Evolutionary conservation across 1,140 invertebrate genomes (phyloP).

Genomic region (Caerostris extrusa): DNA sequence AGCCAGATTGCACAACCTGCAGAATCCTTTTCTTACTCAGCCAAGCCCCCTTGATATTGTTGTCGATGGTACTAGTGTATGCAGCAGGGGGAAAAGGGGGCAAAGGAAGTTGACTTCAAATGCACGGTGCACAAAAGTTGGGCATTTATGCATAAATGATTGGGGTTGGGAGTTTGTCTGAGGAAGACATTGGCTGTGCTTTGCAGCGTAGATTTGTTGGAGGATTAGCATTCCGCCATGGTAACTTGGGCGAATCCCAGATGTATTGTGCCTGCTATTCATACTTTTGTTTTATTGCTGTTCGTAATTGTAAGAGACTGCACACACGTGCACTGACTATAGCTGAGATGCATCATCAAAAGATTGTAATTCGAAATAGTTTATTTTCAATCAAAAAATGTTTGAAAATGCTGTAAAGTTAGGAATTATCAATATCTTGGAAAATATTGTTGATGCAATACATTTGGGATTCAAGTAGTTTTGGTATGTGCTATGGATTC

Average conservation of each 20-base stretch:
- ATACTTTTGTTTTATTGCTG: background rate
- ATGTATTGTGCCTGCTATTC: background rate
- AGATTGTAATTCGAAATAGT: no score
- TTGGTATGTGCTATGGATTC: no score
- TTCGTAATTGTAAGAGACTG: background rate
- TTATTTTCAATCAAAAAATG: no score
- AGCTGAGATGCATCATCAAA: no score
- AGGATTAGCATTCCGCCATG: background rate
- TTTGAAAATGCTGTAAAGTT: no score
- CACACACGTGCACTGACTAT: no score
- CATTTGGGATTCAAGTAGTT: no score
- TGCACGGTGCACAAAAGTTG: background rate
- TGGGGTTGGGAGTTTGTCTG: background rate
- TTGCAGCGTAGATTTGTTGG: background rate
- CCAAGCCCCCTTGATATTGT: slow-evolving; percentile 53
- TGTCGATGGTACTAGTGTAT: background rate
- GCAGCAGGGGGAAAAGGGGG: background rate
- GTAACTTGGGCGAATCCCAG: background rate
- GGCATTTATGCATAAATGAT: slow-evolving; percentile 66
- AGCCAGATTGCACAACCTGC: slow-evolving; percentile 63
- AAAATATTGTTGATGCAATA: no score
- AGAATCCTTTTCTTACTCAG: slow-evolving; percentile 64
- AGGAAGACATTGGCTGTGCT: background rate
- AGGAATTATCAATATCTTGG: no score
- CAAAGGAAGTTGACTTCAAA: background rate